Base-by-base conservation (phyloP, 2,113 vertebrate genomes). In the Ophiodon elongatus region DNA sequence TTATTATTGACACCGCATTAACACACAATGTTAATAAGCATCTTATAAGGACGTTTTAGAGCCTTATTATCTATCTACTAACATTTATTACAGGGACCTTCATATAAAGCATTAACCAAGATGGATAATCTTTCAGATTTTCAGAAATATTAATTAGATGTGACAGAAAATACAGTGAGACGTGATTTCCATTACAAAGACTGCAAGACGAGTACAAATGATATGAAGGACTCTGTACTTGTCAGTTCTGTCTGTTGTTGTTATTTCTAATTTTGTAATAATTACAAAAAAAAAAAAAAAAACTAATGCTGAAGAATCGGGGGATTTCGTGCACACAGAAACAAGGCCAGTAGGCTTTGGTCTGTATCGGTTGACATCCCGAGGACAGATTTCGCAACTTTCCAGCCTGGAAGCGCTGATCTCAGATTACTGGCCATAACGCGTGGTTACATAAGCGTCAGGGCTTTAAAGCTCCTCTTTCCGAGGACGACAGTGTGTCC, bases 401-500 rank as follows among this genome's bases (percentile, higher is more conserved):
- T 76, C 31, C 45, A 2, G 29, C 0, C 41, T 54, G 45, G 56
- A 35, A 17, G 27, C 1, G 33, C 41, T 56, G 27, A 50, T 56
- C 63, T 80, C 31, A 62, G 41, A 75, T 85, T 79, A 76, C n/a
- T 25, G 65, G 23, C 35, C 13, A 25, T 6, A 60, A 5, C 21
- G 29, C 14, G 23, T 8, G 56, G 63, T 75, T 65, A 59, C 13
- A 37, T 65, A 57, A 79, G 84, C n/a, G 8, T 72, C 0, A 23
- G 6, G 4, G 50, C 37, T 69, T 67, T 6, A 47, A 59, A 70
- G n/a, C 4, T 1, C 41, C 11, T 0, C 76, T 37, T 85, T 43
- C 69, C 59, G 50, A 70, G 59, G 54, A n/a, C 21, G 41, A 29
- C 17, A 0, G 8, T 31, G 2, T 23, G 74, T 33, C 19, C 21